Evolutionary conservation across 2,113 vertebrate species (phyloP).

Genomic region (Verasper variegatus): DNA sequence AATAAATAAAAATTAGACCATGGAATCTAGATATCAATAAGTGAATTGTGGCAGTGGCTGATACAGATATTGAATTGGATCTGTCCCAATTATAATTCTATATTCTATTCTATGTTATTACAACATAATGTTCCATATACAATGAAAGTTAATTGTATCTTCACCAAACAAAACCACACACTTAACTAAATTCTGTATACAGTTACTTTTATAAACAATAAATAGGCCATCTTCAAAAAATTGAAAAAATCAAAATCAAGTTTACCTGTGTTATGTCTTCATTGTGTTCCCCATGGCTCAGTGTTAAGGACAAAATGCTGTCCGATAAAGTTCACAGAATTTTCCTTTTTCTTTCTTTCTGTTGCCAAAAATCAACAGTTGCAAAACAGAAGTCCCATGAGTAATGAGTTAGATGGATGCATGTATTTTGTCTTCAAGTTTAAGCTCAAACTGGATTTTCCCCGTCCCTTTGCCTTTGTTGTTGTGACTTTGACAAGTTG

Average conservation of each 20-base stretch:
- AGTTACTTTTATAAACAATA: neutral
- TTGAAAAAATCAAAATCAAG: no score
- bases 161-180: neutral
- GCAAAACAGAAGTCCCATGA: conserved; percentile 5
- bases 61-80: neutral
- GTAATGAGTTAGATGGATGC: conserved; percentile 1
- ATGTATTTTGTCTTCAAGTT: conserved; percentile 34
- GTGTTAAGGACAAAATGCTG: conserved; percentile 53
- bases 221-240: neutral
- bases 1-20: neutral
- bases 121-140: neutral
- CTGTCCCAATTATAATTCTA: neutral
- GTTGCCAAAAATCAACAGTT: conserved; percentile 5
- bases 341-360: conserved; percentile 4
- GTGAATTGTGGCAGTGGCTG: neutral
- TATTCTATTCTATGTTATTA: neutral
- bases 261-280: conserved; percentile 75
- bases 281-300: conserved; percentile 59
- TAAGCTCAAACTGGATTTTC: conserved; percentile 28
- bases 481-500: conserved; percentile 60
- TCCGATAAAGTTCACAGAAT: conserved; percentile 46
- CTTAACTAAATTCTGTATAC: neutral
- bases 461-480: conserved; percentile 36
- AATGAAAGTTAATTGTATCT: neutral
- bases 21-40: neutral